Percentiles rank a stretch among this genome's conserved stretches.
Conservation (phyloP, 1,140 invertebrate species). For the Aphaenogaster ashmeadi region DNA sequence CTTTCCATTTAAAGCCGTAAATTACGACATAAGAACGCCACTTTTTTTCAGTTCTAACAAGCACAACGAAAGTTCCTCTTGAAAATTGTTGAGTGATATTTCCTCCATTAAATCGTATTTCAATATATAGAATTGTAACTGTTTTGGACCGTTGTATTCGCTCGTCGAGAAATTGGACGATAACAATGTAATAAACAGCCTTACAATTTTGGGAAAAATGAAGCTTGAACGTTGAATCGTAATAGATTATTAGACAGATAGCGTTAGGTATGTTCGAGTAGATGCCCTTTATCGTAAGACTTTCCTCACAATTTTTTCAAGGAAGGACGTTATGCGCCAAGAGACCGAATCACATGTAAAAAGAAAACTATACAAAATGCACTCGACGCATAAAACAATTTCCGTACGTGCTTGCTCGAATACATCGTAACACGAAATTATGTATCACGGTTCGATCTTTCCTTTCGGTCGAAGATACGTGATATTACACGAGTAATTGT, state of each 20-base stretch:
- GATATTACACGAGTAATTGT: slow-evolving; percentile 22
- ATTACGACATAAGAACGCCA: slow-evolving; percentile 23
- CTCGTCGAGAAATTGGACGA: neutral
- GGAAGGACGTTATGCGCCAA: neutral
- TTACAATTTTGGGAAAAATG: slow-evolving; percentile 18
- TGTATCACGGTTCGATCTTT: slow-evolving; percentile 10
- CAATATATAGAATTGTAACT: neutral
- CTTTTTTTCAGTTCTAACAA: slow-evolving; percentile 25
- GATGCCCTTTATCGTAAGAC: neutral
- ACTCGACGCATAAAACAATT: neutral
- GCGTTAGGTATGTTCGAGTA: neutral
- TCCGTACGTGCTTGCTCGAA: slow-evolving; percentile 22
- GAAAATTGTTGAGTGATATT: neutral
- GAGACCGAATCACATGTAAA: neutral
- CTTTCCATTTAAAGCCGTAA: slow-evolving; percentile 20
- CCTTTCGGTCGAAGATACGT: neutral
- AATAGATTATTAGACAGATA: slow-evolving; percentile 21
- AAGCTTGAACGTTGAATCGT: neutral
- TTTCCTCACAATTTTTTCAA: neutral
- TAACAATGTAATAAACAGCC: slow-evolving; percentile 19
- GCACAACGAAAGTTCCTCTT: slow-evolving; percentile 30
- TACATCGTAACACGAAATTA: slow-evolving; percentile 23
- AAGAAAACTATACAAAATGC: neutral
- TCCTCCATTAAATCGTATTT: neutral
- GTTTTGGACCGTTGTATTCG: slow-evolving; percentile 13